Base-by-base conservation (phyloP, 2,113 vertebrate species). In the Syrmaticus mikado region DNA sequence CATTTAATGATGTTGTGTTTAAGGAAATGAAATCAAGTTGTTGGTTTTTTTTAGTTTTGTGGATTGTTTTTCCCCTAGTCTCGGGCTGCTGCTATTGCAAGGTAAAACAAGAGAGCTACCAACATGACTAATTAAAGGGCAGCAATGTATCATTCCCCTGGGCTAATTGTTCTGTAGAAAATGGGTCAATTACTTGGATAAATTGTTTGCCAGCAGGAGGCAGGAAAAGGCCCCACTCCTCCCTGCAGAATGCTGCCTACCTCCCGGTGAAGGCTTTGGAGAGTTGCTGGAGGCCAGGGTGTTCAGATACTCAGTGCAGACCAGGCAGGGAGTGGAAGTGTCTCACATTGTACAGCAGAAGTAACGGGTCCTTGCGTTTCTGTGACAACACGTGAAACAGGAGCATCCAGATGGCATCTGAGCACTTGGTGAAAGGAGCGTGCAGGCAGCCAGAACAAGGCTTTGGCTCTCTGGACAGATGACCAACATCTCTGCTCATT, bases 141-240 rank as follows among this genome's bases (percentile, higher is more conserved):
- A 86, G 61, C 36, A 79, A 17, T 52, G n/a, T 52, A 87, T 84
- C 46, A 61, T 93, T 93, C 38, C 87, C 57, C 67, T n/a, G 34
- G 52, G 75, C 89, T 90, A 85, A 91, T 95, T 93, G 92, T 87
- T 88, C 76, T 84, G 24, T 67, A 75, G 90, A 95, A 97, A 95
- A 78, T 78, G 66, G 85, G 93, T 94, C 94, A 94, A 65, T 86
- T 84, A 92, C 75, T 76, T 66, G 53, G n/a, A 93, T 61, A 87
- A 85, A 89, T 58, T 91, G 85, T 88, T 94, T 93, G 85, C 76
- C 48, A 68, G 70, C 80, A 78, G 52, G 65, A 94, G 85, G 61
- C 60, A 43, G 70, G 61, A 76, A 60, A 85, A 96, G 20, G n/a
- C 66, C 77, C 67, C n/a, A 22, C 80, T 85, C 34, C 52, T 72